Evolutionary conservation across 2,797 vertebrate genomes (phyloP), one percentile per base, ranked within the genome.

Genomic region (Lemur catta): DNA sequence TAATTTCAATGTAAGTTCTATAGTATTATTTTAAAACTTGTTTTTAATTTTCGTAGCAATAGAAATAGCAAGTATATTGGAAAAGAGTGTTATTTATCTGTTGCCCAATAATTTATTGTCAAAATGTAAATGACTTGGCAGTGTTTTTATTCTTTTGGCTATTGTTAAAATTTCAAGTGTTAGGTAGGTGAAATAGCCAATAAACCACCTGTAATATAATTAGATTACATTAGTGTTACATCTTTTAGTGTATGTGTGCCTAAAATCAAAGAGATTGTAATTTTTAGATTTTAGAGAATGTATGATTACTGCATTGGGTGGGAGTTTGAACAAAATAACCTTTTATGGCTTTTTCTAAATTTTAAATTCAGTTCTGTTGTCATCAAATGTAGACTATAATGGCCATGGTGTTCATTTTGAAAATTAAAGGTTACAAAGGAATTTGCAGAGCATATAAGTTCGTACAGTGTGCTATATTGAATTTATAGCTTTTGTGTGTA

Each of bases 41-140:
- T 57, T 87, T 90, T 96, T 92, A 30, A 90, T 85, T 89, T 89
- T 46, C n/a, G 88, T 82, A 59, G 76, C 93, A 92, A 67, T 94
- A 76, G 71, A 95, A 93, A 90, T 88, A 65, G 8, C 59, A 59
- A 55, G 2, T 86, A 17, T 89, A n/a, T 65, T 85, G 72, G 28
- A 71, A 28, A 92, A 79, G 74, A 76, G 46, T 80, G 50, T 63
- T 72, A 46, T 48, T 86, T 96, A 78, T 63, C 24, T 35, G 35
- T 74, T 89, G 17, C 28, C 46, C 14, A 88, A 30, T 41, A 82
- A 7, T 85, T 92, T 82, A 72, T 92, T 96, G 88, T 94, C 2
- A 48, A 93, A 87, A 87, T 72, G 24, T 84, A 81, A 91, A 52
- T 84, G 38, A 46, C 7, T 76, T 81, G 5, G 22, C 41, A 76